These are phyloP conservation scores for Oceanodroma tethys DNA, from an alignment of 2,113 vertebrate species.

Conservation along the genomic window DNA sequence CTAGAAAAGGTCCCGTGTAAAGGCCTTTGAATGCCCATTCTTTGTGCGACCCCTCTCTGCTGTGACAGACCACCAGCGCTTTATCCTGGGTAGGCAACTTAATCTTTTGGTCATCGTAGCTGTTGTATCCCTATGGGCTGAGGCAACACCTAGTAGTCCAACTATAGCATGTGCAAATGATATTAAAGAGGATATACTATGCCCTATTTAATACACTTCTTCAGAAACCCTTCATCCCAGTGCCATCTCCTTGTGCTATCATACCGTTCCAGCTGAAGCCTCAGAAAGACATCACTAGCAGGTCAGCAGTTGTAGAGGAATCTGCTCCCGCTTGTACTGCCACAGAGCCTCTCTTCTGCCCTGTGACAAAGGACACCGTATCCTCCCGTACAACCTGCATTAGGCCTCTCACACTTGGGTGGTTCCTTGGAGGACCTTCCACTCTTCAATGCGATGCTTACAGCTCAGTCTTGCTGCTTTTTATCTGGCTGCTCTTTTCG, in stretches of 20 bases:
- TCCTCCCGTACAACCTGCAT: fast-evolving
- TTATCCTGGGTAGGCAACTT: not conserved
- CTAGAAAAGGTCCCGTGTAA: not conserved
- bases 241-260: not conserved
- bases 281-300: not conserved
- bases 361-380: not conserved
- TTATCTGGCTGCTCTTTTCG: not conserved
- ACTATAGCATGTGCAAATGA: not conserved
- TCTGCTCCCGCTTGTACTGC: not conserved
- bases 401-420: not conserved
- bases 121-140: not conserved
- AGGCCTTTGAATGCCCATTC: not conserved
- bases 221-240: not conserved
- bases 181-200: not conserved
- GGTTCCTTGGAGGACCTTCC: not conserved
- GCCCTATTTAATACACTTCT: not conserved
- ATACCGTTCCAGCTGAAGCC: not conserved
- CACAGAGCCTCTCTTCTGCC: not conserved
- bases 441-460: not conserved
- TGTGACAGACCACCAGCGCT: not conserved
- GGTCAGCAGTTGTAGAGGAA: not conserved
- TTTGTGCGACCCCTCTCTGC: not conserved
- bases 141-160: not conserved
- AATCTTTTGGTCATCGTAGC: not conserved
- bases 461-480: not conserved